A percentile compares a stretch with the other conserved stretches of the same genome.
Evolutionary conservation across 2,888 invertebrate genomes (phyloP).

Genomic region (Watsonalla binaria): DNA sequence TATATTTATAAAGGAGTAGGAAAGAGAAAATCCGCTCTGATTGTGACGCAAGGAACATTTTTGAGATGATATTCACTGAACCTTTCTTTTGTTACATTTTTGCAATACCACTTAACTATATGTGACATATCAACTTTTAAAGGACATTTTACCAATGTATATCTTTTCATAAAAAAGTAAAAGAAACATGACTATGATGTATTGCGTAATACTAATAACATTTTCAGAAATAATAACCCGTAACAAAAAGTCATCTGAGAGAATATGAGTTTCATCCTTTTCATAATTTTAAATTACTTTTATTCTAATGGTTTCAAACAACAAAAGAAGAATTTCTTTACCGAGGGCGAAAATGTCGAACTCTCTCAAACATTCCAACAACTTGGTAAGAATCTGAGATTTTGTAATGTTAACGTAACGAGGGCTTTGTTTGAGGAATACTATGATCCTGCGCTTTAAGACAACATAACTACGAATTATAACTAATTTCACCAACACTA

Average conservation of each 20-base stretch:
- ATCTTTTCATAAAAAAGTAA: too few species aligned
- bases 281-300: conserved; percentile 28
- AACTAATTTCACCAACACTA: too few species aligned
- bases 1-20: conserved; percentile 24
- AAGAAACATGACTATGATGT: background rate
- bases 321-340: conserved; percentile 46
- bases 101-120: conserved; percentile 15
- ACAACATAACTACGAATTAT: too few species aligned
- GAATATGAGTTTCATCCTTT: conserved; percentile 3
- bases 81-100: conserved; percentile 33
- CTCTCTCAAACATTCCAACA: conserved; percentile 46
- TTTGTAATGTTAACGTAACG: conserved; percentile 39
- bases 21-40: conserved; percentile 25
- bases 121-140: conserved; percentile 18
- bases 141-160: conserved; percentile 5
- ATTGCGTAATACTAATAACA: background rate
- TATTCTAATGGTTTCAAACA: conserved; percentile 38
- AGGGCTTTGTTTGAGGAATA: conserved; percentile 3
- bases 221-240: background rate
- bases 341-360: conserved; percentile 45
- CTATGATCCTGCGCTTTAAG: background rate
- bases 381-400: conserved; percentile 50
- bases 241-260: conserved; percentile 14
- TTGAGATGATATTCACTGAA: conserved; percentile 32
- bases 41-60: conserved; percentile 23